Evolutionary conservation across 2,797 vertebrate genomes (phyloP), one percentile per base, ranked within the genome.

Genomic region (Triplophysa bombifrons): DNA sequence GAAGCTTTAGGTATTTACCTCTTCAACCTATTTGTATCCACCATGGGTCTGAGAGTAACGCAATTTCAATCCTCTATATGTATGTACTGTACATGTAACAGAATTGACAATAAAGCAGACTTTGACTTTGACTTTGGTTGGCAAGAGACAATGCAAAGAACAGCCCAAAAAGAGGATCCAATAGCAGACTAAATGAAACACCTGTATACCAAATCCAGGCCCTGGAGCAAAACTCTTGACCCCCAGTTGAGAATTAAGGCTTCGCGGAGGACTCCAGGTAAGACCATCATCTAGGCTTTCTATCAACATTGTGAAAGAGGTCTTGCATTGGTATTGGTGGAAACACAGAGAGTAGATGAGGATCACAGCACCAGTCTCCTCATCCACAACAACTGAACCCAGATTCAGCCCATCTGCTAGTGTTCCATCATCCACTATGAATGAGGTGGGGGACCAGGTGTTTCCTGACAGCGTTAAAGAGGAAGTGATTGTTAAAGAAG

Each of bases 161-260:
- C 8, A 9, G 1, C 7, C 38, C 3, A 38, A 30, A 38, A 38
- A 38, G 22, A 27, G 4, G 12, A 27, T 60, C 2, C 8, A 61
- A 30, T 30, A 30, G 25, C 2, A 2, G 22, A 25, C 16, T 44
- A 20, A 66, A 20, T 13, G 20, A 2, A 56, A 63, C 68, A 96
- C 96, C 94, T 97, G 96, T 83, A 97, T 93, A 48, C 96, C 96
- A 0, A 91, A 94, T 16, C 96, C 96, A 0, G 96, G 96, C 0
- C 96, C 96, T 0, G 95, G 91, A 20, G 87, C 89, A 8, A 98
- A 98, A 87, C 83, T 90, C 79, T 91, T 91, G 0, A 93, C 89
- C 0, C 94, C 94, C 0, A 96, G 85, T 14, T 95, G 90, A 19
- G 75, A 11, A 0, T 96, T 95, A 46, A 97, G 93, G 89, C 96